These are phyloP conservation scores for Tigriopus japonicus DNA, from an alignment of 1,140 invertebrate genomes.

Conservation along the genomic window DNA sequence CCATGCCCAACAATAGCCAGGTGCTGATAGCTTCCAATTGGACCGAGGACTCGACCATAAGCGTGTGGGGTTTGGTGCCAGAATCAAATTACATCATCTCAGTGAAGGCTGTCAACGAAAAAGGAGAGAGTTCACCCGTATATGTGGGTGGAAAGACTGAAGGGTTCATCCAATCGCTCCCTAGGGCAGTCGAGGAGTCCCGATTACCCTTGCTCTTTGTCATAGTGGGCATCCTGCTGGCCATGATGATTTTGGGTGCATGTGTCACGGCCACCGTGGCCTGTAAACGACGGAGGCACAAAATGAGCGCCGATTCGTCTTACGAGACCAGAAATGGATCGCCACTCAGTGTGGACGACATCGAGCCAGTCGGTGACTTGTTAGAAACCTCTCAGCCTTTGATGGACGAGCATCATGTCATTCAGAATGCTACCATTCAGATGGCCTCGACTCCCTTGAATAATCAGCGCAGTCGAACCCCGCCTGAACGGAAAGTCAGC, in stretches of 20 bases:
- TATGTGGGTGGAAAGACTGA: slow-evolving; percentile 9
- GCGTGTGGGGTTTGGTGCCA: slow-evolving; percentile 1
- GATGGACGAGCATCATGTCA: background rate
- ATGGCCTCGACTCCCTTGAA: no score
- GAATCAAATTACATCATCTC: slow-evolving; percentile 10
- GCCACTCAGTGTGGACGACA: background rate
- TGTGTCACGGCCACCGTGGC: slow-evolving; percentile 1
- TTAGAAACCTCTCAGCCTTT: background rate
- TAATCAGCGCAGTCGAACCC: background rate
- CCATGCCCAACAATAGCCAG: slow-evolving; percentile 18
- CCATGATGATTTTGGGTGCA: slow-evolving; percentile 1
- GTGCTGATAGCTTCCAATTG: slow-evolving; percentile 1
- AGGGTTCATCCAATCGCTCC: background rate
- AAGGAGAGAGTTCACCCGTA: slow-evolving; percentile 5
- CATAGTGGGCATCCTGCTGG: slow-evolving; percentile 1
- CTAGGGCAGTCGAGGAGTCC: background rate
- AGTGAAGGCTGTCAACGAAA: slow-evolving; percentile 8
- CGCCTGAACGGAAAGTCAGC: background rate
- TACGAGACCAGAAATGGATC: background rate
- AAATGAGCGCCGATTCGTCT: background rate
- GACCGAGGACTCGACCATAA: background rate
- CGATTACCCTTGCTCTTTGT: slow-evolving; percentile 9
- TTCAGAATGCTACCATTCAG: no score
- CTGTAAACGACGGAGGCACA: background rate
- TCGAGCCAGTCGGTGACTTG: background rate